Base-by-base conservation (phyloP, 2,113 vertebrate species). In the Hyaena hyaena region DNA sequence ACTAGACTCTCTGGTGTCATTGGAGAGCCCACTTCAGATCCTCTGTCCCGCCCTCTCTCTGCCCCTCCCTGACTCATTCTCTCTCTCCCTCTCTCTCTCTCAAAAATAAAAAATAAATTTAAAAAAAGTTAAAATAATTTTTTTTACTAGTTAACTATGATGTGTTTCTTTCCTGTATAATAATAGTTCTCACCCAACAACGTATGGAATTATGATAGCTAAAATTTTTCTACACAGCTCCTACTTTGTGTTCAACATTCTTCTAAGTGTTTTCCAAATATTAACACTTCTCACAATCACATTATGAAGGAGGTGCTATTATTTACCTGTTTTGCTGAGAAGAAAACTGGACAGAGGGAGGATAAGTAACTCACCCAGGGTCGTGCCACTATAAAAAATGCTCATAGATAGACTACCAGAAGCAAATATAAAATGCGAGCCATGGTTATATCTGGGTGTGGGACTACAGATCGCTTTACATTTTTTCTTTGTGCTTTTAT, bases 221-320 rank as follows among this genome's bases (percentile, higher is more conserved):
- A 45, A 91, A 93, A 55, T 43, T 17, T 55, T 5, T 17, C 10
- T 79, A 17, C 45, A 68, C n/a, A 43, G 12, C 7, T 91, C 39
- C 63, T 91, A 81, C 33, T 81, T 65, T 97, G 26, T 93, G 17
- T 61, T 33, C 12, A 50, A 33, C 2, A 45, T 6, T 50, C 43
- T 45, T 94, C 31, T 14, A 33, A 76, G 9, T 63, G 19, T 21
- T 84, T 90, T 77, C 17, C 39, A 96, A 96, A 82, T 96, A 71
- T 50, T 91, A 92, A 80, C 4, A 79, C 50, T 84, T 19, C 7
- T 84, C 3, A n/a, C 63, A 85, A 66, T 93, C 58, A 58, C 12
- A 2, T 61, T 83, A 33, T 79, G 26, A 77, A 68, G 21, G 45
- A 84, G 65, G 19, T 88, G 14, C 33, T 73, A 21, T 90, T 83